These are phyloP conservation scores for Lagria hirta DNA, from an alignment of 2,888 invertebrate species.

Conservation along the genomic window DNA sequence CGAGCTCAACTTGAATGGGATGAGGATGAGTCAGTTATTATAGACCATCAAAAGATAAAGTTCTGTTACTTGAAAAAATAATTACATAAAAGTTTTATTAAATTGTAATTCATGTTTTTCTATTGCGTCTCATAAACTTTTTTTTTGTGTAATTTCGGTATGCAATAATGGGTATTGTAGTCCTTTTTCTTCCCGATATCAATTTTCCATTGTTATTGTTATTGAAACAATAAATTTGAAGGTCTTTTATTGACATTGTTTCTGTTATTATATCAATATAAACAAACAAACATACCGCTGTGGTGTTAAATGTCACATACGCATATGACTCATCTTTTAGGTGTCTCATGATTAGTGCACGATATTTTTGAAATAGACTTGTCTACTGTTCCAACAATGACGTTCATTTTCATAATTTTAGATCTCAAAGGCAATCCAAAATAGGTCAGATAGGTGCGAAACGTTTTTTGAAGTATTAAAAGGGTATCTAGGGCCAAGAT, in stretches of 20 bases:
- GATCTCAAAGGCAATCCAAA: slow-evolving; percentile 12
- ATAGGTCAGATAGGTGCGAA: too few species aligned
- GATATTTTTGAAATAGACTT: slow-evolving; percentile 15
- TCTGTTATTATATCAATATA: not conserved
- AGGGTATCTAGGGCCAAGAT: too few species aligned
- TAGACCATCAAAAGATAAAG: too few species aligned
- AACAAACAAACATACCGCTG: slow-evolving; percentile 16
- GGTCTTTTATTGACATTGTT: slow-evolving; percentile 6
- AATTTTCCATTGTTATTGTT: slow-evolving; percentile 1
- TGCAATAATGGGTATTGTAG: slow-evolving; percentile 1
- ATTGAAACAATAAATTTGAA: slow-evolving; percentile 12
- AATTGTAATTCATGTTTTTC: slow-evolving; percentile 10
- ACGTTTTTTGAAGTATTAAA: slow-evolving; percentile 8
- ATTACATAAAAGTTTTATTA: slow-evolving; percentile 5
- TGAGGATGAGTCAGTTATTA: slow-evolving; percentile 21
- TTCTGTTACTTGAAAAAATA: too few species aligned
- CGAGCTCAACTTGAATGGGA: slow-evolving; percentile 16
- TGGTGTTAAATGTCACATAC: slow-evolving; percentile 19
- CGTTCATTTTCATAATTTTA: slow-evolving; percentile 14
- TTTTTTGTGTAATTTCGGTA: slow-evolving; percentile 8
- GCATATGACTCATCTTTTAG: slow-evolving; percentile 17
- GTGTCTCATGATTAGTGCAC: slow-evolving; percentile 11
- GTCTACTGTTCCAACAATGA: slow-evolving; percentile 12
- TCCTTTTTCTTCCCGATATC: slow-evolving; percentile 7
- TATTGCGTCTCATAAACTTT: slow-evolving; percentile 8